phyloP scores from a whole-genome alignment of 2,888 invertebrate genomes.

The Lithophane ornitopus region DNA sequence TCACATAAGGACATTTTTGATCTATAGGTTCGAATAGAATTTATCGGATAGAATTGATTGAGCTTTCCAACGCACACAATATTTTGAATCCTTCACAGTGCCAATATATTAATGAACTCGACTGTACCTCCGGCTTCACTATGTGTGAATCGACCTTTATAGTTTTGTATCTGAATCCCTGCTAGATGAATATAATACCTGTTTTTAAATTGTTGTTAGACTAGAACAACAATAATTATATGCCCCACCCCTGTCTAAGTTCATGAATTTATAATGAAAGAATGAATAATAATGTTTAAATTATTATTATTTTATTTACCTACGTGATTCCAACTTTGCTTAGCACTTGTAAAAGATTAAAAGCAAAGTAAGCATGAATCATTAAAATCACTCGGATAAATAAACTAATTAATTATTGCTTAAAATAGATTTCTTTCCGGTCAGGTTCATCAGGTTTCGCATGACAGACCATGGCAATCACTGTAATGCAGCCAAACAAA shows the following conservation, averaged over 20 bases:
- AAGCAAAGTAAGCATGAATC: too few relatives aligned
- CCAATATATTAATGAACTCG: too few relatives aligned
- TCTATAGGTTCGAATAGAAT: too few relatives aligned
- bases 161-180: neutral
- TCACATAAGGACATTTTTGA: too few relatives aligned
- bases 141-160: too few relatives aligned
- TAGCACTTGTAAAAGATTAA: neutral
- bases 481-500: neutral
- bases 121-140: too few relatives aligned
- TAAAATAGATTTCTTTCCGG: constrained; percentile 11
- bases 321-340: neutral
- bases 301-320: constrained; percentile 43
- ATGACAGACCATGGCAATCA: neutral
- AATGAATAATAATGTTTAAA: constrained; percentile 35
- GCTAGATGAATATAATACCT: neutral
- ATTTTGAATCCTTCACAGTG: too few relatives aligned
- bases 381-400: neutral
- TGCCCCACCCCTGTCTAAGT: neutral
- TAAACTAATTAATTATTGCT: constrained; percentile 4
- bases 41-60: too few relatives aligned
- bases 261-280: constrained; percentile 25
- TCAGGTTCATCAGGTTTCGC: neutral
- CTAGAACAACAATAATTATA: constrained; percentile 6
- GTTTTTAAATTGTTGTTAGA: neutral
- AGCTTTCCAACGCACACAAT: too few relatives aligned